A percentile compares a stretch with the other conserved stretches of the same genome.
These are phyloP conservation scores for Eulemur coronatus DNA, from an alignment of 2,797 vertebrate species.

Conservation along the genomic window DNA sequence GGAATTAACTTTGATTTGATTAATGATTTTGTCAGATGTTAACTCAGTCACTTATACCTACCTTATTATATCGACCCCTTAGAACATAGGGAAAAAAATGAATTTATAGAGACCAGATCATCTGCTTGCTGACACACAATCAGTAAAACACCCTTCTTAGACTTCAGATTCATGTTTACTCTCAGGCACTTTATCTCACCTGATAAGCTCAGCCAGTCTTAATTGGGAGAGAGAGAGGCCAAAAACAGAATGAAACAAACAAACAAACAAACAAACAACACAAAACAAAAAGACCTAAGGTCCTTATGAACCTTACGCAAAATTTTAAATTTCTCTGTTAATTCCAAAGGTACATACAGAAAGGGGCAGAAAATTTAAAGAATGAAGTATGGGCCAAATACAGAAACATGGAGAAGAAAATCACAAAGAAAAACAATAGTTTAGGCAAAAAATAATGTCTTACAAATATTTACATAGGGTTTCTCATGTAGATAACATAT, in stretches of 20 bases:
- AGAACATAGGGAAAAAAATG: not conserved
- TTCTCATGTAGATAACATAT: not conserved
- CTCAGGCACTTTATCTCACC: not conserved
- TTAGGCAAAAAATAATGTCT: not conserved
- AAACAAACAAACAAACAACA: too few species aligned
- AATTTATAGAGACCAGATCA: not conserved
- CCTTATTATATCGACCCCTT: not conserved
- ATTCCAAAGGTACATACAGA: not conserved
- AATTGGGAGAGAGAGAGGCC: not conserved
- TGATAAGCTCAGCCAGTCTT: not conserved
- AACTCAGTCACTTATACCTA: not conserved
- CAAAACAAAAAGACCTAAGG: not conserved
- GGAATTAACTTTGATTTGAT: not conserved
- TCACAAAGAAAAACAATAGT: not conserved
- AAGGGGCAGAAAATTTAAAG: not conserved
- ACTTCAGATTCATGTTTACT: not conserved
- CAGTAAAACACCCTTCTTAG: not conserved
- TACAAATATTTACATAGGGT: not conserved
- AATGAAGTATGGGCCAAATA: not conserved
- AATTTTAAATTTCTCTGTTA: not conserved
- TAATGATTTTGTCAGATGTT: not conserved
- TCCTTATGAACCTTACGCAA: not conserved
- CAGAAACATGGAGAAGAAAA: not conserved
- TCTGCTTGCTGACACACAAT: not conserved
- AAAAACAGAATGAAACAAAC: not conserved